Conservation (phyloP, 2,888 invertebrate species). For the Cantharis rufa region DNA sequence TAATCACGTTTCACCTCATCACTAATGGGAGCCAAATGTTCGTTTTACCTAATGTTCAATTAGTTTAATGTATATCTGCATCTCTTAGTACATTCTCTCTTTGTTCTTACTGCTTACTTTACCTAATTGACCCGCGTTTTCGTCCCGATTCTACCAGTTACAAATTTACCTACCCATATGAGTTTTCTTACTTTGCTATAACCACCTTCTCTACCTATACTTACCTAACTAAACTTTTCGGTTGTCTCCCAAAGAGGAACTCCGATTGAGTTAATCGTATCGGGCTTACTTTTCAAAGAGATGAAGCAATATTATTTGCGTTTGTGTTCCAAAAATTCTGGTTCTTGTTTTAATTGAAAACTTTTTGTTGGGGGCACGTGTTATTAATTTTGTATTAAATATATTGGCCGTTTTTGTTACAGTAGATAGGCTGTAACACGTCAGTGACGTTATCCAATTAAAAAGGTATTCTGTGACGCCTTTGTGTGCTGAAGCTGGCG, state of each 20-base stretch:
- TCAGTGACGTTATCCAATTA: slow-evolving; percentile 38
- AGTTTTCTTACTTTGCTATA: slow-evolving; percentile 42
- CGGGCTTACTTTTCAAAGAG: slow-evolving; percentile 37
- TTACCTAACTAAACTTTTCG: slow-evolving; percentile 46
- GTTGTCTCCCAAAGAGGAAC: slow-evolving; percentile 40
- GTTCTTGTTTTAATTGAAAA: neutral
- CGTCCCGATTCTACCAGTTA: slow-evolving; percentile 25
- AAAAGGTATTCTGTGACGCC: slow-evolving; percentile 37
- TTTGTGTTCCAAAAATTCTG: slow-evolving; percentile 1
- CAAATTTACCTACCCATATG: slow-evolving; percentile 27
- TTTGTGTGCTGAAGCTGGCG: slow-evolving; percentile 31
- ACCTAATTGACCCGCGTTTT: slow-evolving; percentile 52
- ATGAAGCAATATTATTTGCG: slow-evolving; percentile 18
- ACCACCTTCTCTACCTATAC: slow-evolving; percentile 46
- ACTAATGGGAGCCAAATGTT: slow-evolving; percentile 57
- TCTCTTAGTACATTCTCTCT: slow-evolving; percentile 49
- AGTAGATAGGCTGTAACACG: slow-evolving; percentile 23
- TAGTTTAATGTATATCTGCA: slow-evolving; percentile 59
- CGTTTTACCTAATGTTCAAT: slow-evolving; percentile 60
- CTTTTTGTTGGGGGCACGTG: neutral
- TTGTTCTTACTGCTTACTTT: slow-evolving; percentile 51
- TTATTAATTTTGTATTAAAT: slow-evolving; percentile 12
- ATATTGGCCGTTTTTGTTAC: slow-evolving; percentile 5
- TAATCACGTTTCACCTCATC: slow-evolving; percentile 55
- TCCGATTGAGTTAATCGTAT: slow-evolving; percentile 49